Base-by-base conservation (phyloP, 1,140 invertebrate genomes). In the Pteromalus puparum region DNA sequence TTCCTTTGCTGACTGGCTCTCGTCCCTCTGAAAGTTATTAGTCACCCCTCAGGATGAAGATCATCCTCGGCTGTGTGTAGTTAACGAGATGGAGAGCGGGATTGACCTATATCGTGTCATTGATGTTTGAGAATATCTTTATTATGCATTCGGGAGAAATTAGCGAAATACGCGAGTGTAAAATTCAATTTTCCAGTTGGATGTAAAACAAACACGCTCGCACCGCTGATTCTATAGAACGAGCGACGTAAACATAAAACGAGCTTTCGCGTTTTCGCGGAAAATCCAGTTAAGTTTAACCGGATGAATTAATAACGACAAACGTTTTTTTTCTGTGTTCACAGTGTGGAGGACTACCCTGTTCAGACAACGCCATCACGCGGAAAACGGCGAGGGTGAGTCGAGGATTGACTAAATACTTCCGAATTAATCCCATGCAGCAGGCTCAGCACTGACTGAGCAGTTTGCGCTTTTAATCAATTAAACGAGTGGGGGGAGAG, bases 281-380 rank as follows among this genome's bases (percentile, higher is more conserved):
- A 18, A 61, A 61, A 61, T n/a, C 18, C 7, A 61, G 53, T 61
- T 61, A 7, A 48, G 46, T 48, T 48, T 48, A 48, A 48, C 5
- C 18, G 7, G 53, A 61, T 61, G 18, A 61, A 61, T 61, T n/a
- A 61, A 61, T 61, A 61, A 61, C 28, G 34, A 53, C 80, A 42
- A 46, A 26, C n/a, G n/a, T n/a, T n/a, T 85, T 74, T 83, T 72
- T 87, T 90, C 89, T 87, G n/a, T 92, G 85, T 93, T 94, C 76
- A 86, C 93, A 94, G 93, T 94, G 93, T 70, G 92, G 92, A 86
- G 92, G 90, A 84, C 92, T 92, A 83, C 91, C 92, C 24, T 94
- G 93, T 84, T 88, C 90, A 74, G 91, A 91, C 81, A 88, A 46
- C 48, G 84, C 85, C 46, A 88, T 74, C 79, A 89, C 92, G 84